Evolutionary conservation across 2,113 vertebrate genomes (phyloP).

Genomic region (Oncorhynchus masou): DNA sequence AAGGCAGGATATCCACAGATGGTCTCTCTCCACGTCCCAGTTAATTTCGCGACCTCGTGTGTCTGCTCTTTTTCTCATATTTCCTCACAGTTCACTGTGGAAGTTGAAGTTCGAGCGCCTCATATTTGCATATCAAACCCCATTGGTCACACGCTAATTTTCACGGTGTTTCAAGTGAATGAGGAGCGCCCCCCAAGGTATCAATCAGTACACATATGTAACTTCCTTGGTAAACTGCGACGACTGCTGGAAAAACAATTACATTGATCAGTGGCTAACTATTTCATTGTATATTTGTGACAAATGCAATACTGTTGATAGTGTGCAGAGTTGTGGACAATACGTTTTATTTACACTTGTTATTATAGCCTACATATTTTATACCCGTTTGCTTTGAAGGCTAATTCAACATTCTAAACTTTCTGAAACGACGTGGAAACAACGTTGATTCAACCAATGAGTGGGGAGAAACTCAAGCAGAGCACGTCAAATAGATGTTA

Average conservation of each 20-base stretch:
- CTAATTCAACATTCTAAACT: too few relatives aligned
- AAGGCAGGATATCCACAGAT: background rate
- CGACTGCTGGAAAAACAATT: background rate
- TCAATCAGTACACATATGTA: background rate
- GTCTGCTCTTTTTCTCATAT: background rate
- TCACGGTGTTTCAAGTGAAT: background rate
- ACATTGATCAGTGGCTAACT: too few relatives aligned
- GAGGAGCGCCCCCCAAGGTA: background rate
- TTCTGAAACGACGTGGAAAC: too few relatives aligned
- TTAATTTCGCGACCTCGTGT: background rate
- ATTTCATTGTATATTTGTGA: too few relatives aligned
- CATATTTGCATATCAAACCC: constrained; percentile 58
- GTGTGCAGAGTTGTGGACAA: too few relatives aligned
- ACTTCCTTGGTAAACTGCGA: constrained; percentile 11
- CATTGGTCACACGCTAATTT: constrained; percentile 35
- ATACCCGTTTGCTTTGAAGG: too few relatives aligned
- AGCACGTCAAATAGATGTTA: too few relatives aligned
- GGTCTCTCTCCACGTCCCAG: background rate
- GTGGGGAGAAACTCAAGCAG: too few relatives aligned
- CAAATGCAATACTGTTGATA: too few relatives aligned
- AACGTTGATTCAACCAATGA: too few relatives aligned
- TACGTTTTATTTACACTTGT: too few relatives aligned
- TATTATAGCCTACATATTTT: too few relatives aligned
- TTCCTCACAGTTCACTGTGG: background rate
- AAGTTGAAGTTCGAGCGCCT: background rate